Base-by-base conservation (phyloP, 1,140 invertebrate genomes). In the Lepeophtheirus salmonis region DNA sequence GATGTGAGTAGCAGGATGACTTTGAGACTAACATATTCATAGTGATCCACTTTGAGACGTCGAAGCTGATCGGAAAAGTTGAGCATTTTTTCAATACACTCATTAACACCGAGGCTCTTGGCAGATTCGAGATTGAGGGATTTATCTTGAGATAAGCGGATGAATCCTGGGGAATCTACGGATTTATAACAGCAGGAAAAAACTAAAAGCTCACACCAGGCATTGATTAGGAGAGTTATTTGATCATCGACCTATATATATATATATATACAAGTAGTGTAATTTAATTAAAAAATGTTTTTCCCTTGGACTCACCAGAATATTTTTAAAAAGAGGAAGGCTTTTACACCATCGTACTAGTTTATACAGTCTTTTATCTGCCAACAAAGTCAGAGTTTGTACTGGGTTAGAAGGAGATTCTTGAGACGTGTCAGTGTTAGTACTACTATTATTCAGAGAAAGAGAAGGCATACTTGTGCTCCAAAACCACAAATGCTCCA, bases 341-440 rank as follows among this genome's bases (percentile, higher is more conserved):
- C 89, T 92, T 71, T 96, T 89, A 73, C 91, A 95, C 92, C 92
- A 97, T 69, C 94, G 91, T 57, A 97, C 92, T 65, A 97, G 91
- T 75, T 95, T 94, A 70, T 96, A 96, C 0, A 97, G 78, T 26
- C 90, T 74, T 71, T 94, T 85, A 72, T 97, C 92, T 41, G 90
- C 89, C 61, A 96, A 89, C 70, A 86, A 85, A 74, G 87, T 90
- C 65, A 91, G 74, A 70, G 56, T 61, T 62, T 62, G 61, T 21
- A 52, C 54, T 10, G 52, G 22, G 41, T 25, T 41, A 59, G 18
- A n/a, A n/a, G n/a, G n/a, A n/a, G n/a, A n/a, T n/a, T n/a, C n/a
- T n/a, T n/a, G n/a, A n/a, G n/a, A n/a, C n/a, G n/a, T n/a, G n/a
- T n/a, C n/a, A n/a, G n/a, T n/a, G n/a, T n/a, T n/a, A n/a, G n/a